Conservation (phyloP, 2,888 invertebrate genomes). For the Melinaea menophilus region DNA sequence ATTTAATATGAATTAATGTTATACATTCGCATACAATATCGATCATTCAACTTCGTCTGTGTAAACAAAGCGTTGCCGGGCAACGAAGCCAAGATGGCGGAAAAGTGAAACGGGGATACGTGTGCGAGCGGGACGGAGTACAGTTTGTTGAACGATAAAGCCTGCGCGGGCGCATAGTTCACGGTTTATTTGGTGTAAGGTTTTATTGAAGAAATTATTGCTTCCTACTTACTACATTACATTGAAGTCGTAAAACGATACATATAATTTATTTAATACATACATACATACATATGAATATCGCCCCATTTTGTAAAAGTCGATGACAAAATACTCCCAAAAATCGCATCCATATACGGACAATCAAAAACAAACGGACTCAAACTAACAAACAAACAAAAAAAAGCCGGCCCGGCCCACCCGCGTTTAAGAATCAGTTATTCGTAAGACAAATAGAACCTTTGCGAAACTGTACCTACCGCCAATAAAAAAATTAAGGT, state of each 20-base stretch:
- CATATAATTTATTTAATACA: conserved; percentile 2
- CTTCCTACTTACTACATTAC: conserved; percentile 45
- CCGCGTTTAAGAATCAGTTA: conserved; percentile 34
- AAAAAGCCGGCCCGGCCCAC: conserved; percentile 37
- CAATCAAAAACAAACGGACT: conserved; percentile 26
- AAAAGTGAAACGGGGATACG: conserved; percentile 12
- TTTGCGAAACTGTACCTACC: conserved; percentile 21
- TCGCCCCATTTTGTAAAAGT: background rate
- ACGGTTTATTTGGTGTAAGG: conserved; percentile 41
- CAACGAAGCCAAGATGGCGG: conserved; percentile 36
- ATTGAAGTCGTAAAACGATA: conserved; percentile 15
- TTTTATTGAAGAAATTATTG: conserved; percentile 61
- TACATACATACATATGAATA: background rate
- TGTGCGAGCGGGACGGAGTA: conserved; percentile 16
- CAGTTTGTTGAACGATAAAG: conserved; percentile 60
- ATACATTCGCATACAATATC: conserved; percentile 32
- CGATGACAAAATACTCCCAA: background rate
- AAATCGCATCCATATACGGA: background rate
- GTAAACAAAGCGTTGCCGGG: conserved; percentile 45
- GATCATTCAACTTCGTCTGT: conserved; percentile 37
- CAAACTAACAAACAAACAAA: conserved; percentile 31
- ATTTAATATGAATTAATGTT: conserved; percentile 12
- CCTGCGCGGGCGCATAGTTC: conserved; percentile 48
- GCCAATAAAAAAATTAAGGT: conserved; percentile 27
- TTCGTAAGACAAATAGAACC: conserved; percentile 22